Percentiles rank a stretch among this genome's conserved stretches.
phyloP scores from a whole-genome alignment of 2,113 vertebrate species.

The Oncorhynchus keta region DNA sequence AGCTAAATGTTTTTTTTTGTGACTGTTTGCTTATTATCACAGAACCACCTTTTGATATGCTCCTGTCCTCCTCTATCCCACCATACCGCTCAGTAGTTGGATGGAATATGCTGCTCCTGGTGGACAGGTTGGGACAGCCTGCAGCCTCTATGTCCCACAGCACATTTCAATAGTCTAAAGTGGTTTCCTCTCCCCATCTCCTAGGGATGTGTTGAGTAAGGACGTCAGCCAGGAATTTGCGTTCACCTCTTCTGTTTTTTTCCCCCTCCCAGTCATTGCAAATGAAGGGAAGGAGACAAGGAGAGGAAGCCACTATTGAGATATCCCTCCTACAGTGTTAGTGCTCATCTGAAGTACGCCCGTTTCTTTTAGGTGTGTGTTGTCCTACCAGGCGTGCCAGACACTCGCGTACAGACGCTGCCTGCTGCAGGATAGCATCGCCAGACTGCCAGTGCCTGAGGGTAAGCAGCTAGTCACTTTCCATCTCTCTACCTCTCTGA shows the following conservation, averaged over 20 bases:
- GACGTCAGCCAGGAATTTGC: no score
- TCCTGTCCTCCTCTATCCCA: conserved; percentile 27
- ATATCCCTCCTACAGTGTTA: conserved; percentile 17
- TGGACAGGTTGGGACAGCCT: conserved; percentile 35
- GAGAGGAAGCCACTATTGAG: no score
- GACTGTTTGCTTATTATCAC: conserved; percentile 58
- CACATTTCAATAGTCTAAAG: not conserved
- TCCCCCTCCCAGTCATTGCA: no score
- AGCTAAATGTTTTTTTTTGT: conserved; percentile 35
- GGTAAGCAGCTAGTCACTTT: conserved; percentile 74
- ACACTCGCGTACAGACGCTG: conserved; percentile 89
- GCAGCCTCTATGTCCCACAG: not conserved
- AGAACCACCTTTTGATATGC: conserved; percentile 58
- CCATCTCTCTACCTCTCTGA: conserved; percentile 49
- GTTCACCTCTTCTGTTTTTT: no score
- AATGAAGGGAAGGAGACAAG: no score
- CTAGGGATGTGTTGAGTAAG: no score
- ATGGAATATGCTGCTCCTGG: conserved; percentile 43
- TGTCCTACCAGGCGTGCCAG: conserved; percentile 96
- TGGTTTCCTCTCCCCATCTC: conserved; percentile 22
- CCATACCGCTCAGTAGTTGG: not conserved
- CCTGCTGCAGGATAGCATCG: conserved; percentile 91
- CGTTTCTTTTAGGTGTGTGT: conserved; percentile 84
- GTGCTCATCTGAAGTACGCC: not conserved
- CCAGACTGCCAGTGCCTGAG: conserved; percentile 85